A percentile compares a stretch with the other conserved stretches of the same genome.
phyloP scores from a whole-genome alignment of 1,140 invertebrate species.

The Calephelis nemesis region DNA sequence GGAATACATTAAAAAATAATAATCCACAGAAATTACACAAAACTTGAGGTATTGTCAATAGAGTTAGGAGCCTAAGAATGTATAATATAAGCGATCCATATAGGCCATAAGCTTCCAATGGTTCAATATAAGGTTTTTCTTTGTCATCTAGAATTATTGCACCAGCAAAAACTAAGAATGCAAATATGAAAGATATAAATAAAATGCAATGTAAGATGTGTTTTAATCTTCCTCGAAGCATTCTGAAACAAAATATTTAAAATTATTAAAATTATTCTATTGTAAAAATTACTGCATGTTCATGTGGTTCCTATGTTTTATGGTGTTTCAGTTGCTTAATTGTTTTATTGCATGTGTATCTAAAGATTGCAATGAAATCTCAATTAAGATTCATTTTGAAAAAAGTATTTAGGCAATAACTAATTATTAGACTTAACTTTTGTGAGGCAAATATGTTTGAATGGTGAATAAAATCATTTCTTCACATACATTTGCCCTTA shows the following conservation, averaged over 20 bases:
- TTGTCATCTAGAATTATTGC: slow-evolving; percentile 85
- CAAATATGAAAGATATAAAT: slow-evolving; percentile 86
- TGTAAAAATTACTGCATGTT: background rate
- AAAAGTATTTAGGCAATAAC: too few relatives aligned
- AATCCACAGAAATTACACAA: slow-evolving; percentile 95
- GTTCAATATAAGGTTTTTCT: slow-evolving; percentile 84
- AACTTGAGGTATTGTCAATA: slow-evolving; percentile 93
- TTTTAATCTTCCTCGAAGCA: slow-evolving; percentile 70
- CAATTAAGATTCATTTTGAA: too few relatives aligned
- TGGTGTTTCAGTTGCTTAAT: background rate
- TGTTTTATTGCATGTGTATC: too few relatives aligned
- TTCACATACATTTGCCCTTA: too few relatives aligned
- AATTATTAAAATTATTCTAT: background rate
- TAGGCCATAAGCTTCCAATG: slow-evolving; percentile 89
- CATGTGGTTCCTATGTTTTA: background rate
- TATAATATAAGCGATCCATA: slow-evolving; percentile 87
- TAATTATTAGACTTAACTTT: too few relatives aligned
- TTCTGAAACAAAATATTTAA: slow-evolving; percentile 62
- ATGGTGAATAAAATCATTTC: too few relatives aligned
- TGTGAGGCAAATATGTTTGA: too few relatives aligned
- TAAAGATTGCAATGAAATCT: too few relatives aligned
- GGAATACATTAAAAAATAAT: slow-evolving; percentile 96
- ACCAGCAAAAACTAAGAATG: slow-evolving; percentile 89
- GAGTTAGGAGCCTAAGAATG: slow-evolving; percentile 88
- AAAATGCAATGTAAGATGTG: slow-evolving; percentile 87